Base-by-base conservation (phyloP, 2,888 invertebrate species). In the Saturnia japonica region DNA sequence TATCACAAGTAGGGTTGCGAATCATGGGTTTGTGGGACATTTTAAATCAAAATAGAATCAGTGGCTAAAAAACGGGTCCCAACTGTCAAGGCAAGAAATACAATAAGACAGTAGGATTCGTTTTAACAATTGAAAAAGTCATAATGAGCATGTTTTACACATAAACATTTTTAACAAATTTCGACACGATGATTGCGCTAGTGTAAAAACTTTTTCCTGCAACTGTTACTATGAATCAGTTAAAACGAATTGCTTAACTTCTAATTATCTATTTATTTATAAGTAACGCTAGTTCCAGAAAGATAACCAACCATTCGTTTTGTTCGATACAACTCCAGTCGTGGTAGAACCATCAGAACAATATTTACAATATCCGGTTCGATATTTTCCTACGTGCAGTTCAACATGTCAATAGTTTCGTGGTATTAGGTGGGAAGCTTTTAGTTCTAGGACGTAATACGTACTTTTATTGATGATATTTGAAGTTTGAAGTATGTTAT, bases 351-450 rank as follows among this genome's bases (percentile, higher is more conserved):
- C n/a, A n/a, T n/a, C n/a, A n/a, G n/a, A n/a, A n/a, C 64, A 64
- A 64, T 60, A 60, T 64, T 64, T 64, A 40, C 28, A 12, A 64
- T 16, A 64, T 64, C 64, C 64, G 64, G 40, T 64, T 40, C n/a
- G 34, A 64, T 40, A n/a, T 40, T 64, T 60, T 40, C 34, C 8
- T 64, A 64, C 64, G 64, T 64, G 40, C 64, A 8, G 1, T 64
- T 40, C 14, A 64, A 64, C 64, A 64, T 64, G 40, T 34, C 19
- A 40, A 64, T n/a, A 64, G 1, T 64, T 64, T 40, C 64, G 19
- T 19, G n/a, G 34, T 40, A 64, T 4, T 40, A 34, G 40, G 40
- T 40, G 34, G 40, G 64, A 22, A 40, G 64, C 40, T 64, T 64
- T 40, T 64, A 40, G n/a, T n/a, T 60, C 12, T 25, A 60, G 57